phyloP scores from a whole-genome alignment of 2,797 vertebrate genomes.

The Pyrocephalus nanus region DNA sequence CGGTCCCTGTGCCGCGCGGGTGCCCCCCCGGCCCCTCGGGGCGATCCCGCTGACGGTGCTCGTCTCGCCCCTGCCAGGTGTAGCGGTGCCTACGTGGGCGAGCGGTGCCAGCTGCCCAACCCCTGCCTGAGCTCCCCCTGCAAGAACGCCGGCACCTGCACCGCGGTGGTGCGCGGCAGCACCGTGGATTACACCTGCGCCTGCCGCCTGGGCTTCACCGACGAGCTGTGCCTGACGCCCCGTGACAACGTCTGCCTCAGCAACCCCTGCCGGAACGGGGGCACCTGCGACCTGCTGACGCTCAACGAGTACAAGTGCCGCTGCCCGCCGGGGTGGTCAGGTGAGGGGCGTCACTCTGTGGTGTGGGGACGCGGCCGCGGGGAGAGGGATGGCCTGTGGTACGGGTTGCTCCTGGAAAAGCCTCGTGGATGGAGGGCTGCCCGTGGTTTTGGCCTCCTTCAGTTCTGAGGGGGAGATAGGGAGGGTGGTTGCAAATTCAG shows the following conservation, averaged over 20 bases:
- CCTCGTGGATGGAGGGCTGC: rapidly evolving
- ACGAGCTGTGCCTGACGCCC: conserved; percentile 90
- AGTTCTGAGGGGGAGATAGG: neutral
- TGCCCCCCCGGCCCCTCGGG: neutral
- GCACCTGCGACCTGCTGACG: conserved; percentile 87
- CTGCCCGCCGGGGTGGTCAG: conserved; percentile 94
- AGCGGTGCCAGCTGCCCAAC: conserved; percentile 86
- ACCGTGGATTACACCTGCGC: conserved; percentile 82
- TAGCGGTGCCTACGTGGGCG: conserved; percentile 81
- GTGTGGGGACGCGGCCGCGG: rapidly evolving
- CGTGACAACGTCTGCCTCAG: conserved; percentile 89
- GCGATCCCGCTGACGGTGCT: rapidly evolving
- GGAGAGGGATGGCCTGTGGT: rapidly evolving
- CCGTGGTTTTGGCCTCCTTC: rapidly evolving
- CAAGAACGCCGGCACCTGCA: conserved; percentile 88
- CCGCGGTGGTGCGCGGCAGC: conserved; percentile 74
- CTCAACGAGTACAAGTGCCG: conserved; percentile 86
- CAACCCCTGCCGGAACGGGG: conserved; percentile 92
- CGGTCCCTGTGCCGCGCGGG: rapidly evolving
- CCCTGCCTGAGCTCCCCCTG: conserved; percentile 91
- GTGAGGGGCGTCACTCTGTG: conserved; percentile 41
- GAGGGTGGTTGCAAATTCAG: neutral
- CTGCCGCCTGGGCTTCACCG: conserved; percentile 89
- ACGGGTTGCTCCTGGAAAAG: neutral
- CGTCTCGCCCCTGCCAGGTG: conserved; percentile 76